Evolutionary conservation across 2,888 invertebrate species (phyloP), one percentile per base, ranked within the genome.

Genomic region (Spilosoma lubricipeda): DNA sequence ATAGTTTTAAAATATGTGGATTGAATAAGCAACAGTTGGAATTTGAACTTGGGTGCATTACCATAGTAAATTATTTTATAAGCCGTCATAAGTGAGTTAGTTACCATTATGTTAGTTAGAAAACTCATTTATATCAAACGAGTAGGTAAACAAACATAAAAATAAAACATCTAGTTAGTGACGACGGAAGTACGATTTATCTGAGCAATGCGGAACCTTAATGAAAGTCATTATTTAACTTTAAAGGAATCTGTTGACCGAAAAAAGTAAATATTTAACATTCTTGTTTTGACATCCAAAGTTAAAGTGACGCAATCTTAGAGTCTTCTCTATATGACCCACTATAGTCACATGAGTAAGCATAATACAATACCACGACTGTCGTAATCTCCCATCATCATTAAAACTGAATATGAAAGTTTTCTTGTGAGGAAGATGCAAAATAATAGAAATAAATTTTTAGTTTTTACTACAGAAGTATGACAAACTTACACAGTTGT

Each of bases 381-480:
- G 70, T 45, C 45, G 63, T 70, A 70, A 70, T 63, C 42, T 27
- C 30, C n/a, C 42, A 63, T 42, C 70, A 70, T 59, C 42, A 69
- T 69, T 69, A 42, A 42, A 30, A 36, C 9, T 23, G 65, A 23
- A 36, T 33, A 23, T 9, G 36, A 36, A 20, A 65, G 36, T 36
- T 36, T 48, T 23, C 33, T 65, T 36, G 33, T 65, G 11, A 30
- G 15, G 13, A 63, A 18, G 11, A n/a, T 27, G 59, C 11, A n/a
- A 13, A 39, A 9, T 11, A 27, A 30, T 30, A 18, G 15, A 15
- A 30, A 63, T 30, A 30, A n/a, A 15, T 27, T 27, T 63, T 15
- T 15, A 0, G 30, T 52, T 52, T 52, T 52, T 8, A 52, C 23
- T 23, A 52, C 52, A 52, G 23, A 52, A 52, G 3, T 7, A 52